Evolutionary conservation across 2,888 invertebrate species (phyloP).

Genomic region (Ochropleura leucogaster): DNA sequence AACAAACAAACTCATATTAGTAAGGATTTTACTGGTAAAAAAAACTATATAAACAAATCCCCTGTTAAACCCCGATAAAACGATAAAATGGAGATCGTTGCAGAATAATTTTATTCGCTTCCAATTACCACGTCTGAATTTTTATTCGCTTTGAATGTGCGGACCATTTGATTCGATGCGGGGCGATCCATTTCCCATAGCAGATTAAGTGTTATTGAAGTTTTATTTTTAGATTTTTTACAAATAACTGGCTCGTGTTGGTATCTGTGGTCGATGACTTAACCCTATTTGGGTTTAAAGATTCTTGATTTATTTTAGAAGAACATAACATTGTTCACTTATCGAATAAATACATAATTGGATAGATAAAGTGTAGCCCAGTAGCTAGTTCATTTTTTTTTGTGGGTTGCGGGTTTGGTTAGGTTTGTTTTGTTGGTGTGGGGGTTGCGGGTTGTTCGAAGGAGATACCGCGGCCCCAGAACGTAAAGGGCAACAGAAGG

Average conservation of each 20-base stretch:
- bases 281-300: too few relatives aligned
- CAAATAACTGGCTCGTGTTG: not conserved
- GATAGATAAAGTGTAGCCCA: too few relatives aligned
- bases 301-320: too few relatives aligned
- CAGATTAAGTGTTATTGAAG: not conserved
- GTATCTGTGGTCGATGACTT: not conserved
- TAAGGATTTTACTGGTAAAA: not conserved
- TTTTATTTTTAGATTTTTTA: not conserved
- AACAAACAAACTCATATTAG: too few relatives aligned
- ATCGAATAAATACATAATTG: too few relatives aligned
- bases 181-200: not conserved
- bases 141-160: conserved; percentile 25
- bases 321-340: too few relatives aligned
- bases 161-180: conserved; percentile 3
- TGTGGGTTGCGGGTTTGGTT: too few relatives aligned
- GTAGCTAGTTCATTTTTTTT: too few relatives aligned
- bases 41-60: not conserved
- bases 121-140: conserved; percentile 30
- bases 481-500: too few relatives aligned
- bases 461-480: too few relatives aligned
- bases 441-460: too few relatives aligned
- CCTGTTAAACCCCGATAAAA: conserved; percentile 19
- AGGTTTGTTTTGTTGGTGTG: too few relatives aligned
- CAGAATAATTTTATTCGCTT: conserved; percentile 26
- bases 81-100: conserved; percentile 24